These are phyloP conservation scores for Oeneis ivallda DNA, from an alignment of 2,888 invertebrate species.

Conservation along the genomic window DNA sequence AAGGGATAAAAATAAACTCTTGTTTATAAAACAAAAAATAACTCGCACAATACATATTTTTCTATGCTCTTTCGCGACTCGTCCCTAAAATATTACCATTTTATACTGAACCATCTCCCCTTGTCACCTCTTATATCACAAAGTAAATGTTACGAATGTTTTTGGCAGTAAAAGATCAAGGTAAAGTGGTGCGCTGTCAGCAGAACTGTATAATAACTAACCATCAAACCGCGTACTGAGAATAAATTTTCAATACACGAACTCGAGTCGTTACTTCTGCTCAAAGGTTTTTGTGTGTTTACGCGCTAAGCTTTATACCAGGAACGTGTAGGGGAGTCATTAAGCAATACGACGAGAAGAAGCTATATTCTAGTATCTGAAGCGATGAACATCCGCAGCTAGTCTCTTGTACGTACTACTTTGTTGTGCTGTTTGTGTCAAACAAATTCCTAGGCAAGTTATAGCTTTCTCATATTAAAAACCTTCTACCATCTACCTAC, in stretches of 20 bases:
- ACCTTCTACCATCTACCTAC: no score
- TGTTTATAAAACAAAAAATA: slow-evolving; percentile 67
- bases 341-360: background rate
- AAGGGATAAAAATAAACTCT: slow-evolving; percentile 65
- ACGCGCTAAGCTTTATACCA: slow-evolving; percentile 54
- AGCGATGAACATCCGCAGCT: no score
- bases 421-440: no score
- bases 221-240: slow-evolving; percentile 73
- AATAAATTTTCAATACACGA: slow-evolving; percentile 79
- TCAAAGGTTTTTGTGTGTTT: slow-evolving; percentile 60
- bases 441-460: no score
- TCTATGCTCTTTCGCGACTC: slow-evolving; percentile 60
- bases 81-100: slow-evolving; percentile 42
- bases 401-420: no score
- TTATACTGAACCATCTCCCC: slow-evolving; percentile 24
- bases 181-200: slow-evolving; percentile 51
- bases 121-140: slow-evolving; percentile 22
- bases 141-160: slow-evolving; percentile 25
- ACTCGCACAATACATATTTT: slow-evolving; percentile 64
- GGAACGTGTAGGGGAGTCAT: slow-evolving; percentile 37
- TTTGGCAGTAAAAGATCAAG: slow-evolving; percentile 42
- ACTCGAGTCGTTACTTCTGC: slow-evolving; percentile 73
- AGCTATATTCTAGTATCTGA: background rate
- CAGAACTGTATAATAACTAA: slow-evolving; percentile 69
- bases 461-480: no score